Percentiles rank a stretch among this genome's conserved stretches.
Conservation (phyloP, 92 coral and sea anemone genomes). For the Palythoa grandiflora region DNA sequence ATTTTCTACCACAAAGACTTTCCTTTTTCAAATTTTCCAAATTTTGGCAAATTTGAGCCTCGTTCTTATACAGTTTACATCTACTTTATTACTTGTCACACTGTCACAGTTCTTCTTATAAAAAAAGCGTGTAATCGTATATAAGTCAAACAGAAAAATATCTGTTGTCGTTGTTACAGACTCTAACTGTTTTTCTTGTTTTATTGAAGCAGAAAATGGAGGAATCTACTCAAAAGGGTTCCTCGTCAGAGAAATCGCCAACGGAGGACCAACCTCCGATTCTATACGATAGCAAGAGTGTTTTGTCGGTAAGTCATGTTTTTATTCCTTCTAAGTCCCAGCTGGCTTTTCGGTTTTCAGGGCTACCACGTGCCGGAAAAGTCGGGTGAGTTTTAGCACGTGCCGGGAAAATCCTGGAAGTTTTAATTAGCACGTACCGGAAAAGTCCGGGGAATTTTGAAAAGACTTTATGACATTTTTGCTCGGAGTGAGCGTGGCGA, state of each 20-base stretch:
- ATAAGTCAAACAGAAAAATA: neutral
- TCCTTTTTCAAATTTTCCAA: too few relatives aligned
- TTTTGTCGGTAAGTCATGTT: slow-evolving; percentile 13
- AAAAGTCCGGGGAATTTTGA: neutral
- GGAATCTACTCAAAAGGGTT: neutral
- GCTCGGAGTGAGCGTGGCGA: too few relatives aligned
- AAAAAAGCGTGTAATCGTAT: neutral
- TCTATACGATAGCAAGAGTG: slow-evolving; percentile 14
- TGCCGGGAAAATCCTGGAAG: too few relatives aligned
- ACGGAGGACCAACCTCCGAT: slow-evolving; percentile 22
- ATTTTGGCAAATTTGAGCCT: too few relatives aligned
- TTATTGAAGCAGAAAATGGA: slow-evolving; percentile 16
- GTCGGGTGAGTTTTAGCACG: too few relatives aligned
- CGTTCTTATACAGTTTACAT: too few relatives aligned
- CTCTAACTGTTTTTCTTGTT: neutral
- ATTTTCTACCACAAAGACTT: too few relatives aligned
- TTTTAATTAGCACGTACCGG: neutral
- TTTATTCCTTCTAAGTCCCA: neutral
- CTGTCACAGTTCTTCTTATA: too few relatives aligned
- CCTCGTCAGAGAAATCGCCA: neutral
- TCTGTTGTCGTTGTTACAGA: neutral
- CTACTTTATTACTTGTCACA: too few relatives aligned
- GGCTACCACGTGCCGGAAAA: neutral
- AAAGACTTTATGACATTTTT: too few relatives aligned
- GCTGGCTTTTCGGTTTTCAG: neutral